A percentile compares a stretch with the other conserved stretches of the same genome.
Conservation (phyloP, 2,888 invertebrate genomes). For the Diarsia rubi region DNA sequence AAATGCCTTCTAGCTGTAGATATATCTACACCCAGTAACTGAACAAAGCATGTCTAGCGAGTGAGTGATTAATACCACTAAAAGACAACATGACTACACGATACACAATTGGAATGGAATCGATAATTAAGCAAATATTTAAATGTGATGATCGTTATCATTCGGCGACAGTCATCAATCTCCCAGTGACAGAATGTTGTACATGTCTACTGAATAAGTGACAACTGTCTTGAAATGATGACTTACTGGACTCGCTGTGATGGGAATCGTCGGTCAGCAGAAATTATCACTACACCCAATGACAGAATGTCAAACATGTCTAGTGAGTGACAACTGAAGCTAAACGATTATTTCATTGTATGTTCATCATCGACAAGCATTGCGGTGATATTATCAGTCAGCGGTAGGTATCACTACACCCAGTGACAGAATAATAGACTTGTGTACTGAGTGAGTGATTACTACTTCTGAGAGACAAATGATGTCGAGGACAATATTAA, state of each 20-base stretch:
- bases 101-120: too few species aligned
- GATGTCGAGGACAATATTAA: not conserved
- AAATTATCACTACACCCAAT: slow-evolving; percentile 41
- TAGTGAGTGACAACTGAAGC: slow-evolving; percentile 50
- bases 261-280: slow-evolving; percentile 4
- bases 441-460: slow-evolving; percentile 45
- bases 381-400: too few species aligned
- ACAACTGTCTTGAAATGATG: slow-evolving; percentile 34
- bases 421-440: too few species aligned
- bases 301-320: slow-evolving; percentile 67
- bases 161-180: slow-evolving; percentile 15
- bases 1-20: slow-evolving; percentile 40
- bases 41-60: slow-evolving; percentile 30
- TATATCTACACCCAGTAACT: slow-evolving; percentile 23
- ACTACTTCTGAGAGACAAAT: slow-evolving; percentile 8
- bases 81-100: too few species aligned
- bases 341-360: slow-evolving; percentile 1
- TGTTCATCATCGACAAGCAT: not conserved
- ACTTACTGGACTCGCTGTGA: too few species aligned
- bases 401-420: slow-evolving; percentile 23
- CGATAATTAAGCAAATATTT: not conserved
- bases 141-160: not conserved
- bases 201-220: slow-evolving; percentile 45
- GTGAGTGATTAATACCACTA: not conserved
- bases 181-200: slow-evolving; percentile 29